A percentile compares a stretch with the other conserved stretches of the same genome.
Evolutionary conservation across 2,113 vertebrate genomes (phyloP).

Genomic region (Melospiza melodia): DNA sequence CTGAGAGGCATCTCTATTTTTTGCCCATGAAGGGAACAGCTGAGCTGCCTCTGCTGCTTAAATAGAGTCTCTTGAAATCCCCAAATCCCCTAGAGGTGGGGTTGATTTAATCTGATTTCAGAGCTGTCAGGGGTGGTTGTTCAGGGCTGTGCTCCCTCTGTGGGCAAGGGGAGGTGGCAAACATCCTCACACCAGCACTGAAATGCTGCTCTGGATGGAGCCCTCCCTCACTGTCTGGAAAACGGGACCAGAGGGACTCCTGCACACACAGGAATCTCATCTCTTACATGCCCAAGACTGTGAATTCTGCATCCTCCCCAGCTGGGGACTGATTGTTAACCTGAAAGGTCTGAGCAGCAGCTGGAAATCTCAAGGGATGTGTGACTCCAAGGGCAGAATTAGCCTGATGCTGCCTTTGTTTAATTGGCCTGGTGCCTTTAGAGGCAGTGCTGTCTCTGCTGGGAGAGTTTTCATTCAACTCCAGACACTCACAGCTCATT

Average conservation of each 20-base stretch:
- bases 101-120: background rate
- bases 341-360: background rate
- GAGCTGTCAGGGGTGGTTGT: background rate
- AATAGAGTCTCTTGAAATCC: background rate
- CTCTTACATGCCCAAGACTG: background rate
- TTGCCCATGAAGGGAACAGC: background rate
- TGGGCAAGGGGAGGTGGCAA: background rate
- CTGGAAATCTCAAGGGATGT: background rate
- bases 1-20: background rate
- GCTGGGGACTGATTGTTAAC: background rate
- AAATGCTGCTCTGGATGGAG: background rate
- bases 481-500: background rate
- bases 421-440: background rate
- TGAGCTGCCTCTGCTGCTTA: background rate
- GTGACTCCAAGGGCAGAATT: background rate
- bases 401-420: background rate
- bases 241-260: background rate
- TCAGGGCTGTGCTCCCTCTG: background rate
- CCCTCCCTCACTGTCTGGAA: fast-evolving
- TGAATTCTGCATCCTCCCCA: background rate
- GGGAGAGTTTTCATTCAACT: background rate
- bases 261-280: background rate
- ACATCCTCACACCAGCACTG: background rate
- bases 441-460: background rate
- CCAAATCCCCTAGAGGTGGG: background rate